Conservation (phyloP, 1,140 invertebrate genomes). For the Proctacanthus coquilletti region DNA sequence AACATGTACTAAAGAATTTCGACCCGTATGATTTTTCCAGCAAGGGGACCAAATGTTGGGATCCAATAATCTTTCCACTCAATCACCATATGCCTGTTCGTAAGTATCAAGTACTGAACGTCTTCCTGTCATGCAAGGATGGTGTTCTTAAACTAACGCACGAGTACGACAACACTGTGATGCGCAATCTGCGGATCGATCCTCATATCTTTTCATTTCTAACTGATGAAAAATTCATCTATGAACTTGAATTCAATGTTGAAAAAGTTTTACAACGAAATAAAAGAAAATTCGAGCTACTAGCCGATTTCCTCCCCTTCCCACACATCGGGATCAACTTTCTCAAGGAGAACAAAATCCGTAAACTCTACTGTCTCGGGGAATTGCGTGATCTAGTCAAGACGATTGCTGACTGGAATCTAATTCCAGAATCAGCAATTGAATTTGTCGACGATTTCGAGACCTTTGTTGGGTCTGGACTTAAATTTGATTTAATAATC, state of each 20-base stretch:
- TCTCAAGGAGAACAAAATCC: constrained; percentile 26
- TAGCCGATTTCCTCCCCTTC: constrained; percentile 31
- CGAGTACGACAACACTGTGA: constrained; percentile 11
- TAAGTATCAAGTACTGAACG: constrained; percentile 24
- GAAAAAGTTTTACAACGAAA: constrained; percentile 25
- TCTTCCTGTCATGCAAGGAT: constrained; percentile 31
- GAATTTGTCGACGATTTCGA: constrained; percentile 22
- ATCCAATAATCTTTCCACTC: constrained; percentile 52
- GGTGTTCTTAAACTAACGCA: constrained; percentile 12
- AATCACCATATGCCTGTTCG: constrained; percentile 25
- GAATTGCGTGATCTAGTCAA: constrained; percentile 27
- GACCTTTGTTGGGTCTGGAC: constrained; percentile 13
- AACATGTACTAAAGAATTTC: constrained; percentile 37
- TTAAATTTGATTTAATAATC: constrained; percentile 30
- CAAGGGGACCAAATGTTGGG: constrained; percentile 49
- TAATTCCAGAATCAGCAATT: constrained; percentile 21
- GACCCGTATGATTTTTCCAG: constrained; percentile 31
- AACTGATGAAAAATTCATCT: constrained; percentile 35
- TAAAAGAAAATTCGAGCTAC: constrained; percentile 20
- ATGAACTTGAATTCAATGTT: constrained; percentile 23
- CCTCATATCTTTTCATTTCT: constrained; percentile 36
- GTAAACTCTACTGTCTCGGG: constrained; percentile 27
- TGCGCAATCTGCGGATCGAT: constrained; percentile 24
- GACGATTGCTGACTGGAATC: constrained; percentile 26
- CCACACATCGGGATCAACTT: constrained; percentile 34